A percentile compares a stretch with the other conserved stretches of the same genome.
Conservation (phyloP, 2,888 invertebrate genomes). For the Shargacucullia verbasci region DNA sequence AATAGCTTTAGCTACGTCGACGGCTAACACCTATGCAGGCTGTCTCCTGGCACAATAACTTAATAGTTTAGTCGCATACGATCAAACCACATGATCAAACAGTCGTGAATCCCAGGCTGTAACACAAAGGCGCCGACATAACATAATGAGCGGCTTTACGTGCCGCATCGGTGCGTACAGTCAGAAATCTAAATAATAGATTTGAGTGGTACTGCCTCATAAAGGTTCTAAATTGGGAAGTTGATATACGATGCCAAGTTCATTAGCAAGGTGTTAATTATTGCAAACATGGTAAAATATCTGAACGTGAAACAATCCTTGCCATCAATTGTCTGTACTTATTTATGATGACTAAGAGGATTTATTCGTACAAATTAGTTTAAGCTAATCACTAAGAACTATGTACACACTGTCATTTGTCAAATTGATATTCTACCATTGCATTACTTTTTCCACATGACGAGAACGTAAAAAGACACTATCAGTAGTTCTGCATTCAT, state of each 20-base stretch:
- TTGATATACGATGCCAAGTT: slow-evolving; percentile 1
- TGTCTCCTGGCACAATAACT: slow-evolving; percentile 14
- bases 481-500: no score
- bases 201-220: no score
- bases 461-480: no score
- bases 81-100: slow-evolving; percentile 16
- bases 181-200: no score
- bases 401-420: no score
- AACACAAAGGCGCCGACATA: slow-evolving; percentile 15
- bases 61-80: slow-evolving; percentile 26
- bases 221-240: no score
- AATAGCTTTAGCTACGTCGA: slow-evolving; percentile 13
- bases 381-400: no score
- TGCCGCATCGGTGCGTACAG: background rate
- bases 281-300: background rate
- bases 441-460: no score
- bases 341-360: no score
- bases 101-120: slow-evolving; percentile 5
- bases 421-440: no score
- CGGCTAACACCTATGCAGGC: background rate
- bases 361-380: no score
- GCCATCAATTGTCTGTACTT: no score
- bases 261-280: slow-evolving; percentile 1
- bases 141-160: background rate
- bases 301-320: background rate